Base-by-base conservation (phyloP, 2,888 invertebrate genomes). In the Apodemia mormo region DNA sequence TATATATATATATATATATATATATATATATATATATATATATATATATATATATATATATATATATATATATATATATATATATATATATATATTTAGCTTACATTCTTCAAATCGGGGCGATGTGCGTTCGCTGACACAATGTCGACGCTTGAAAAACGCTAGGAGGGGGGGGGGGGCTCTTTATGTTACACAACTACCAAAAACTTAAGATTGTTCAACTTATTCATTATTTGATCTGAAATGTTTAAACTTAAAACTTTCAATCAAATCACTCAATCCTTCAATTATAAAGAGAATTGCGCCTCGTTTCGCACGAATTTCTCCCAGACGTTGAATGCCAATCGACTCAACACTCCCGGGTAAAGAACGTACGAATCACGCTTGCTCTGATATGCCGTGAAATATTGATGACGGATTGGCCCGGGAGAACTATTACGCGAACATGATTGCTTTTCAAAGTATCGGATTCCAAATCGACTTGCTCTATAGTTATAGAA, bases 391-490 rank as follows among this genome's bases (percentile, higher is more conserved):
- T 58, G 40, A 68, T 70, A 72, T 54, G 71, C 71, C 71, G 49
- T 67, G 69, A 69, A 72, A 72, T 66, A 69, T 56, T 69, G 65
- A 69, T 69, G 69, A 69, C 65, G 69, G 69, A 69, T 69, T 30
- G 69, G 43, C 69, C 65, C 56, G 14, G 6, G 69, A 56, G 69
- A 69, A 54, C 69, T 65, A 69, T 69, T 69, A 69, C 65, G 40
- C 54, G 65, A 14, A 69, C 69, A 69, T 69, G 69, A 69, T 69
- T 56, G 69, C 54, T 65, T 65, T 65, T 10, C 40, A 66, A 69
- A 69, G 65, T 69, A 69, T 54, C 65, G 37, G 7, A 43, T 49
- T 49, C 45, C 54, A 64, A 65, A 68, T 68, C 64, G 68, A 68
- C 52, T 64, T 29, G 30, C 58, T 58, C 30, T 29, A 58, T 58